Base-by-base conservation (phyloP, 1,140 invertebrate genomes). In the Luehdorfia chinensis region DNA sequence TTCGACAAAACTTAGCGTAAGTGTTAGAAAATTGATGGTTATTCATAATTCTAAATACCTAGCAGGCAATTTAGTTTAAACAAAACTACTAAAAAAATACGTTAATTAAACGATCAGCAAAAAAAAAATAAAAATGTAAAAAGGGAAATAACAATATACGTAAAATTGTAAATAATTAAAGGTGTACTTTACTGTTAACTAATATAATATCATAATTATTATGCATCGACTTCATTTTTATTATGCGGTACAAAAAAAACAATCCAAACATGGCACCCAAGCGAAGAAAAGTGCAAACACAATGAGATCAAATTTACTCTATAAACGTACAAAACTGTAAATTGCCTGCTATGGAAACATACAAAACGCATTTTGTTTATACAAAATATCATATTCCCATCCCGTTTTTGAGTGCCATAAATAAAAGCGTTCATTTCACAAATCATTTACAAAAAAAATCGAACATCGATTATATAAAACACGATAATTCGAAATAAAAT, bases 1-100 rank as follows among this genome's bases (percentile, higher is more conserved):
- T 79, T 68, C 67, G 74, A 85, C 76, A 73, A 75, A 84, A 85
- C 81, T 80, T 85, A 85, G 66, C 62, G 52, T 83, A 77, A 64
- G 62, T 81, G 75, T 85, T 81, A 85, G 78, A 83, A 75, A 80
- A 69, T 77, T 74, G 62, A 74, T 68, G 63, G 65, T 79, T 76
- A 79, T 66, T 62, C 57, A 66, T 79, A 73, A 60, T 49, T 72
- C 66, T 77, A 80, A 71, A 63, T 70, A 75, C 56, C 37, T 75
- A 83, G 78, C 81, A 83, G 81, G 81, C 81, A 85, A 85, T 81
- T 77, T 74, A 61, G 39, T 55, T 50, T 23, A 53, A 43, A 48
- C 59, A 60, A 73, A 66, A 70, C n/a, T 52, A 54, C 49, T 50
- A 50, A 59, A 48, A 52, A 60, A 56, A 39, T 52, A 57, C 33